A percentile compares a stretch with the other conserved stretches of the same genome.
phyloP scores from a whole-genome alignment of 2,113 vertebrate genomes.

The Poicephalus gulielmi region DNA sequence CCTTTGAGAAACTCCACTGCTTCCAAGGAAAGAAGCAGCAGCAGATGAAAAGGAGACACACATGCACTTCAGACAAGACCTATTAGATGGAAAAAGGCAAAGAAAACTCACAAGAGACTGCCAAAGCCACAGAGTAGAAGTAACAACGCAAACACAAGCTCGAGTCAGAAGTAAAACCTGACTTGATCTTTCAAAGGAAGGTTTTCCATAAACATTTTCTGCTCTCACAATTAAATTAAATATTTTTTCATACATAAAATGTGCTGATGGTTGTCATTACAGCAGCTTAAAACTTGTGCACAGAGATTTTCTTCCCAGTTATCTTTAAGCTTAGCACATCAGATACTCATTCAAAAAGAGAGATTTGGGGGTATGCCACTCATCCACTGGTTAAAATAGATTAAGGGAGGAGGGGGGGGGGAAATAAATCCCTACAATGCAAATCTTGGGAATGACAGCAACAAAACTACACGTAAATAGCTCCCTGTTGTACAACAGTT shows the following conservation, averaged over 20 bases:
- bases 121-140: slow-evolving; percentile 35
- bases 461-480: background rate
- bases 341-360: background rate
- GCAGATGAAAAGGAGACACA: background rate
- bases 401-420: background rate
- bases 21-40: background rate
- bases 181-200: background rate
- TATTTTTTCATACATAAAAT: background rate
- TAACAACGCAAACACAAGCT: background rate
- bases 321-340: background rate
- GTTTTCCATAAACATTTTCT: background rate
- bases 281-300: background rate
- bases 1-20: background rate
- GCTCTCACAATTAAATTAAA: background rate
- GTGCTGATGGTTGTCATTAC: background rate
- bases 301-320: background rate
- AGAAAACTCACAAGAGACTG: background rate
- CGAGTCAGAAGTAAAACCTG: background rate
- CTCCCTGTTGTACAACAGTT: background rate
- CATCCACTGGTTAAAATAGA: background rate
- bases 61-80: background rate
- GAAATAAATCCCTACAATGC: background rate
- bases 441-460: background rate
- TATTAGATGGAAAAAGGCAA: background rate
- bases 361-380: background rate